Conservation (phyloP, 30 jellyfish, hydroid and myxozoan genomes). For the Turritopsis rubra region DNA sequence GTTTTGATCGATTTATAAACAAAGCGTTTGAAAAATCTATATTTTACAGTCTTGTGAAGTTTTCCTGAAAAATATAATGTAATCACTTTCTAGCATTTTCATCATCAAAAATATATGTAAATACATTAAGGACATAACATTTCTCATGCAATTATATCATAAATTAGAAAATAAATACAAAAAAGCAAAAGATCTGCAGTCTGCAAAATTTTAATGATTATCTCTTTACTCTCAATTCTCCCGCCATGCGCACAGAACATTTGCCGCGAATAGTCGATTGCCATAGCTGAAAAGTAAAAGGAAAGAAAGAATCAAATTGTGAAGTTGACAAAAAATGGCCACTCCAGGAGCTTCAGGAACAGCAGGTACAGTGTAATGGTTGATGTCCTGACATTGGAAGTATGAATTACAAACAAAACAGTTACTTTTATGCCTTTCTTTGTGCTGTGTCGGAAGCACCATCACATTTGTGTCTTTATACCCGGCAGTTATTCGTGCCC, state of each 20-base stretch:
- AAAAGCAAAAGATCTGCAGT: neutral
- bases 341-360: constrained; percentile 12
- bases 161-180: too few species aligned
- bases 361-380: neutral
- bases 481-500: too few species aligned
- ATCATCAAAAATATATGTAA: too few species aligned
- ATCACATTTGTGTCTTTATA: too few species aligned
- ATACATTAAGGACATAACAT: too few species aligned
- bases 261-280: constrained; percentile 9
- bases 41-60: neutral
- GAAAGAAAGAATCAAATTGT: neutral
- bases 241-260: constrained; percentile 7
- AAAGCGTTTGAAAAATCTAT: too few species aligned
- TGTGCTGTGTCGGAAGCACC: too few species aligned
- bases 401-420: too few species aligned
- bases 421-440: neutral
- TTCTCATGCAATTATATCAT: neutral
- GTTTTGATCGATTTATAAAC: neutral
- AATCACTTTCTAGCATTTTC: too few species aligned
- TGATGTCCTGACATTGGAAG: neutral
- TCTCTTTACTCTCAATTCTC: neutral
- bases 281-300: neutral
- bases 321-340: constrained; percentile 2
- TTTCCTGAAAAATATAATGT: too few species aligned
- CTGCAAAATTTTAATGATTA: neutral